Evolutionary conservation across 2,113 vertebrate species (phyloP), one percentile per base, ranked within the genome.

Genomic region (Laticauda laticaudata): DNA sequence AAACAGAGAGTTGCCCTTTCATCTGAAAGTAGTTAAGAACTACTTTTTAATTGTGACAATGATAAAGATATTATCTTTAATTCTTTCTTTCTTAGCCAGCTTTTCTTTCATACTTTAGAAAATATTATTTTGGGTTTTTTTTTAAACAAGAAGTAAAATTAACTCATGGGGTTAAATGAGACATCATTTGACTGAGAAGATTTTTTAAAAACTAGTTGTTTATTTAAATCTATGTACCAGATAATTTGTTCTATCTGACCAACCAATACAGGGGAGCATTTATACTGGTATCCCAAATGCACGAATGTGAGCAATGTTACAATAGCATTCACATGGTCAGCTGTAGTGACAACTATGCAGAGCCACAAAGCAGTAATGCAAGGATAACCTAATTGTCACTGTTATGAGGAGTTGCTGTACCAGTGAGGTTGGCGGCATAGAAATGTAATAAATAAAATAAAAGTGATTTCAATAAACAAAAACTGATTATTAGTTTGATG

Each of bases 1-100:
- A 90, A 11, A 51, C 29, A 93, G 0, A 0, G 6, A 45, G 39
- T 56, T 90, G 53, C 4, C 26, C 86, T 56, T 0, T n/a, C 64
- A 64, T 21, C n/a, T 14, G 43, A 86, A 90, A 81, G 87, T 11
- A 88, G 11, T 89, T n/a, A 56, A 34, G 24, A 51, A 21, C 11
- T 20, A 59, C 54, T 85, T 53, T 34, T 61, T 20, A 87, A 85
- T 6, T 14, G 53, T 81, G 53, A 56, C 10, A 51, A 57, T 85
- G 69, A 81, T 69, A 51, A 6, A 29, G 39, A 56, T 53, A 24
- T 45, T 23, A 39, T 34, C n/a, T 75, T 23, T 34, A 7, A 18
- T 55, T 75, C 18, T 51, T 20, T 81, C 34, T 56, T 6, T 45
- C 23, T 85, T 85, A 0, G 3, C 15, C 8, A 2, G 54, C 12